Base-by-base conservation (phyloP, 2,888 invertebrate species). In the Pinctada fucata region DNA sequence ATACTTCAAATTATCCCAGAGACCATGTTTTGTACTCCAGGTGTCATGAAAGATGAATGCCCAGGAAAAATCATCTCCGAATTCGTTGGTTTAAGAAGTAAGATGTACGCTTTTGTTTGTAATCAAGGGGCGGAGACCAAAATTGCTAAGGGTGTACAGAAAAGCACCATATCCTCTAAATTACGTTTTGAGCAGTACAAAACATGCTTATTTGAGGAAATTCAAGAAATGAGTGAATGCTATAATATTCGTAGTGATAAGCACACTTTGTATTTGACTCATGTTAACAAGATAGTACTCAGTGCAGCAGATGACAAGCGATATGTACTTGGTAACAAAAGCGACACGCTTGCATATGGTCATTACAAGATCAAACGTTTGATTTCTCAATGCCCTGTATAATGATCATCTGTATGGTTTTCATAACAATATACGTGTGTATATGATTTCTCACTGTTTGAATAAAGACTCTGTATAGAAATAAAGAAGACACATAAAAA, bases 281-380 rank as follows among this genome's bases (percentile, higher is more conserved):
- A 63, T 63, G 13, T 63, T 63, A 63, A 63, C 63, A 63, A 63
- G 16, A 16, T 63, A n/a, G 63, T 3, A 63, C 16, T 63, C 3
- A n/a, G 13, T 63, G 63, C 63, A 63, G 63, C 63, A 63, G 63
- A 63, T 63, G 63, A 63, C 16, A 63, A 63, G 63, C 63, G 63
- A 13, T 63, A 63, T 63, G 63, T 5, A n/a, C 63, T 63, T 16
- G 63, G 16, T n/a, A 63, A 63, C 31, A 31, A 31, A 1, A 1
- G 31, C 31, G 31, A 31, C 31, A 31, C 31, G 31, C 31, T 31
- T 31, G 31, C 31, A 31, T 31, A 31, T 31, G 31, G 31, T 31
- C 31, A 31, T 31, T 31, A 31, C 31, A 31, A 31, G 31, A 31
- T 31, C 31, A 31, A 31, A 31, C 31, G 31, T 31, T 31, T 31